These are phyloP conservation scores for Chrysolina oricalcia DNA, from an alignment of 2,888 invertebrate species.

Conservation along the genomic window DNA sequence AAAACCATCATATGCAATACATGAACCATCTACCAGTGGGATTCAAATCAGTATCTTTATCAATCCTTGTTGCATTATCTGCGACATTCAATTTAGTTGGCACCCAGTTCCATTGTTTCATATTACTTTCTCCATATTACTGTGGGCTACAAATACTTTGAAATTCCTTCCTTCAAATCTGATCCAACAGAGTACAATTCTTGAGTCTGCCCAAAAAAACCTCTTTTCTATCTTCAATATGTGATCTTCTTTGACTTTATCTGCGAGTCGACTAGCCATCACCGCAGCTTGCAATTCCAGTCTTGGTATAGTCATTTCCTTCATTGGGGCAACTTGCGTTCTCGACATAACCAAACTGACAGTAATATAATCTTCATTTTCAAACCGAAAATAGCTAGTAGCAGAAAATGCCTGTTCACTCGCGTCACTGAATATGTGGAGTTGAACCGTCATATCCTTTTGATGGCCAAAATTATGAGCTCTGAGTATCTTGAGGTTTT, in stretches of 20 bases:
- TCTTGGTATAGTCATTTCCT: too few species aligned
- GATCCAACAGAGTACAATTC: too few species aligned
- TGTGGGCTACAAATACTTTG: neutral
- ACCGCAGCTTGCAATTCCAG: too few species aligned
- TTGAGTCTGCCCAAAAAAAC: neutral
- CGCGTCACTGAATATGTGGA: too few species aligned
- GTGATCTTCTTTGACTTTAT: neutral
- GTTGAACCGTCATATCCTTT: too few species aligned
- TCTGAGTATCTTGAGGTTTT: neutral
- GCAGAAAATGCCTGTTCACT: too few species aligned
- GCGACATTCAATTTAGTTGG: neutral
- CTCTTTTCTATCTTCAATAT: neutral
- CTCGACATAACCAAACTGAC: too few species aligned
- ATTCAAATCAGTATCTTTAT: constrained; percentile 9
- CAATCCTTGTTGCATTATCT: neutral
- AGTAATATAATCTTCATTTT: too few species aligned
- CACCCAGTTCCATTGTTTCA: neutral
- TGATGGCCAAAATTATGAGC: neutral
- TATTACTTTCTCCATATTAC: neutral
- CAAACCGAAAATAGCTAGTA: too few species aligned
- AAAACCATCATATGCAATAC: neutral
- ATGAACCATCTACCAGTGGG: neutral
- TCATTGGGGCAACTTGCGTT: too few species aligned
- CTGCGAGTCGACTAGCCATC: too few species aligned
- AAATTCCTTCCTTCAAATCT: too few species aligned